These are phyloP conservation scores for Dromius quadrimaculatus DNA, from an alignment of 2,888 invertebrate genomes.

Conservation along the genomic window DNA sequence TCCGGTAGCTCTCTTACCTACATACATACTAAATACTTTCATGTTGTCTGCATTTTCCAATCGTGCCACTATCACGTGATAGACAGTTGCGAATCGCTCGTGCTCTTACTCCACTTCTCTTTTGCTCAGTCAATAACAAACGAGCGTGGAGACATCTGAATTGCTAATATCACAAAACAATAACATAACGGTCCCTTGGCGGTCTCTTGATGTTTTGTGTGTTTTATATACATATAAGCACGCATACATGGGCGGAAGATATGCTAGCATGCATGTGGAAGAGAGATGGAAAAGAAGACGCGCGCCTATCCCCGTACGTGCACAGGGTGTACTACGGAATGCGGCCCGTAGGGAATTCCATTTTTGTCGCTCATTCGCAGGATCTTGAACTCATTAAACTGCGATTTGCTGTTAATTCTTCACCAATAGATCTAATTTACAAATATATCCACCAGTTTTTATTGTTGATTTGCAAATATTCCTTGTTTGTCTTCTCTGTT, in stretches of 20 bases:
- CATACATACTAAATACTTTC: conserved; percentile 20
- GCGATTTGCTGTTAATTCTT: conserved; percentile 27
- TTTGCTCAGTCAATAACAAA: conserved; percentile 36
- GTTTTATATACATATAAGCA: conserved; percentile 40
- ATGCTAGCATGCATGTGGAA: conserved; percentile 3
- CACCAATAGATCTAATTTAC: conserved; percentile 22
- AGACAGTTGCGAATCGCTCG: conserved; percentile 50
- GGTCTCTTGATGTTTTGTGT: conserved; percentile 53
- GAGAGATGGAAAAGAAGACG: conserved; percentile 21
- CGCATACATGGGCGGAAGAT: conserved; percentile 10
- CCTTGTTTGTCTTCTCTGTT: too few species aligned
- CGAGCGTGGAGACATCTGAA: conserved; percentile 53
- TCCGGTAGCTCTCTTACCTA: conserved; percentile 9
- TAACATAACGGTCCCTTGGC: conserved; percentile 54
- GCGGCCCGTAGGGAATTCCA: conserved; percentile 36
- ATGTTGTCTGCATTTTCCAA: conserved; percentile 16
- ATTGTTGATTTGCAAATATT: too few species aligned
- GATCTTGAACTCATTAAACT: conserved; percentile 32
- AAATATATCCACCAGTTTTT: conserved; percentile 22
- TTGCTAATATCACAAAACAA: conserved; percentile 54
- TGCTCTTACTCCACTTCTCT: conserved; percentile 34
- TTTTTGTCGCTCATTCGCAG: conserved; percentile 34
- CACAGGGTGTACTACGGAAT: conserved; percentile 37
- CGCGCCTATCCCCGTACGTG: conserved; percentile 24
- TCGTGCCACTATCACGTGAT: conserved; percentile 43